Conservation (phyloP, 2,888 invertebrate genomes). For the Axea sp. region DNA sequence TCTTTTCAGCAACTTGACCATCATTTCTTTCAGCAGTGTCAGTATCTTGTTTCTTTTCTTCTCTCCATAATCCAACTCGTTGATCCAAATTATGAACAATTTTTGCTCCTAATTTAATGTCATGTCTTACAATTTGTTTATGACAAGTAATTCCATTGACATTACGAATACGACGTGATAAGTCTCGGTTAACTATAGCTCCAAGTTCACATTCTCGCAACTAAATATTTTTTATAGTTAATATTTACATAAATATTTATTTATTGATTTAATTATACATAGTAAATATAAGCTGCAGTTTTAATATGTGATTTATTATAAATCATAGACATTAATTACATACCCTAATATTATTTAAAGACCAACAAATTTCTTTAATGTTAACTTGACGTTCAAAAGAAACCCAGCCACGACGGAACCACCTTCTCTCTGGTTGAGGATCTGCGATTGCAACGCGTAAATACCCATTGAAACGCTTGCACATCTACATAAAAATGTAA, state of each 20-base stretch:
- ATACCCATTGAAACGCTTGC: constrained; percentile 95
- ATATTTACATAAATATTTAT: too few species aligned
- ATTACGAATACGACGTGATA: constrained; percentile 95
- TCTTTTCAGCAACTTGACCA: constrained; percentile 66
- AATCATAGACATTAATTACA: too few species aligned
- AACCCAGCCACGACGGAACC: constrained; percentile 99
- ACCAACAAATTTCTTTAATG: constrained; percentile 99
- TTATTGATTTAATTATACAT: too few species aligned
- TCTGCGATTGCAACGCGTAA: constrained; percentile 97
- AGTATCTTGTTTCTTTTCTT: constrained; percentile 77
- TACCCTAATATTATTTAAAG: constrained; percentile 95
- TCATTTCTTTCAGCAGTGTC: constrained; percentile 66
- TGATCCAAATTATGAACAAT: constrained; percentile 94
- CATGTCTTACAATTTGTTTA: constrained; percentile 92
- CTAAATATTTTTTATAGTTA: too few species aligned
- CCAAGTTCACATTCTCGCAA: constrained; percentile 94
- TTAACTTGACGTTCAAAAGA: constrained; percentile 98
- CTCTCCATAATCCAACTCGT: constrained; percentile 89
- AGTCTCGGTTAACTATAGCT: constrained; percentile 97
- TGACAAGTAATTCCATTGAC: constrained; percentile 95
- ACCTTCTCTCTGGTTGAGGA: constrained; percentile 96
- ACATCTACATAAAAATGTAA: constrained; percentile 84
- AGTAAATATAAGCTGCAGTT: too few species aligned
- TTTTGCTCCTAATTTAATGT: constrained; percentile 94
- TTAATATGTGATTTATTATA: too few species aligned